Evolutionary conservation across 2,797 vertebrate genomes (phyloP).

Genomic region (Vespertilio murinus): DNA sequence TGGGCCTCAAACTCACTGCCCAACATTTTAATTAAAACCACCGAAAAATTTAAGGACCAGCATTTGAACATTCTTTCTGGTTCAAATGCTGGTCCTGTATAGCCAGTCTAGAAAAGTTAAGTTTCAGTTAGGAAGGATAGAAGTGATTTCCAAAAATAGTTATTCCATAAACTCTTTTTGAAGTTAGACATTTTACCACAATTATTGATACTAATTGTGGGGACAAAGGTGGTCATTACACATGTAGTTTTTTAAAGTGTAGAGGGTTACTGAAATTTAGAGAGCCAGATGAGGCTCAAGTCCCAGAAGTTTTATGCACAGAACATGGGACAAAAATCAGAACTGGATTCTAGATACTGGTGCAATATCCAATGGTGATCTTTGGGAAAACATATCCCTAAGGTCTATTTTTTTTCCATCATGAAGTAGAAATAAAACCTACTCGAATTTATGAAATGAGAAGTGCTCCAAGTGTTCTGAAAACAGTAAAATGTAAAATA

Average conservation of each 20-base stretch:
- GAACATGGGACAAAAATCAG: constrained; percentile 15
- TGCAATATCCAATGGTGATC: background rate
- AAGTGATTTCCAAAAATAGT: constrained; percentile 10
- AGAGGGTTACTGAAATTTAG: background rate
- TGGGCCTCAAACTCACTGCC: background rate
- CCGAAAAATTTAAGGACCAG: background rate
- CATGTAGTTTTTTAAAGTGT: constrained; percentile 28
- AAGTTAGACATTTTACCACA: background rate
- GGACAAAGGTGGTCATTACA: constrained; percentile 4
- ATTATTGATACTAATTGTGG: constrained; percentile 15
- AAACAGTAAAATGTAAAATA: background rate
- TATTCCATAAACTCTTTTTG: constrained; percentile 19
- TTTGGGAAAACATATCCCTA: background rate
- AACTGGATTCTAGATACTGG: background rate
- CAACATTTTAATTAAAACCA: constrained; percentile 34
- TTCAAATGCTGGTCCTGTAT: background rate
- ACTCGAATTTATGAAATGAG: background rate
- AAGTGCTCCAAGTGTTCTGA: background rate
- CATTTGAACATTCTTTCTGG: background rate
- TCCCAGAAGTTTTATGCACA: constrained; percentile 12
- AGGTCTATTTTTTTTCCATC: background rate
- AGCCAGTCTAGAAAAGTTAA: background rate
- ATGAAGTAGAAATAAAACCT: constrained; percentile 38
- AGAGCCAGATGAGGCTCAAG: constrained; percentile 9
- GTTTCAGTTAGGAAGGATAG: background rate